phyloP scores from a whole-genome alignment of 1,140 invertebrate species.

The Apocrypta bakeri region DNA sequence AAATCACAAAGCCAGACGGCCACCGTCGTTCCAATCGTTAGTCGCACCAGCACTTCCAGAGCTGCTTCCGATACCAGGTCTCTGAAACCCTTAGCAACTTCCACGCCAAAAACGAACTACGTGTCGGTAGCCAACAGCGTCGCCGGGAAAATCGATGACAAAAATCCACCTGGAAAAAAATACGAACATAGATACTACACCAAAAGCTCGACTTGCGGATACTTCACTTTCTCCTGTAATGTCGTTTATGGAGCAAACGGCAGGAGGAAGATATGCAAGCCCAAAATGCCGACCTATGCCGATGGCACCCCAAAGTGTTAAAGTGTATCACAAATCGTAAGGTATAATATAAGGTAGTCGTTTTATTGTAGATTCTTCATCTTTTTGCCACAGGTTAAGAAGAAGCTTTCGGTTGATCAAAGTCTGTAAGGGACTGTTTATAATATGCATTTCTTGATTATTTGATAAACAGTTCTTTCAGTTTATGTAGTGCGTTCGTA shows the following conservation, averaged over 20 bases:
- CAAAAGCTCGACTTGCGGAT: constrained; percentile 88
- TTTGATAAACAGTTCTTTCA: background rate
- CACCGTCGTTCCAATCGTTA: constrained; percentile 75
- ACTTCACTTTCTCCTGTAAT: constrained; percentile 89
- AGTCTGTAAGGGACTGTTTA: background rate
- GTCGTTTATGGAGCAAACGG: constrained; percentile 85
- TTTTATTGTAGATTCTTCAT: constrained; percentile 15
- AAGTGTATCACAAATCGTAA: background rate
- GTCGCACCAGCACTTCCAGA: background rate
- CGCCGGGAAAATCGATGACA: constrained; percentile 80
- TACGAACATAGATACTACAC: constrained; percentile 82
- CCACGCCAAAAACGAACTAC: constrained; percentile 62
- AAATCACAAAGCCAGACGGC: constrained; percentile 81
- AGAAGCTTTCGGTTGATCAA: constrained; percentile 18
- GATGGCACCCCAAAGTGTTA: constrained; percentile 73
- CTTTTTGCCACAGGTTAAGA: background rate
- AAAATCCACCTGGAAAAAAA: constrained; percentile 73
- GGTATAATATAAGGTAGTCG: background rate
- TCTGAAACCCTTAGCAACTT: background rate
- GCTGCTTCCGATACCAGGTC: background rate
- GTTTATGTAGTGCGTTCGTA: no score
- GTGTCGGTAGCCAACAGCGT: constrained; percentile 85
- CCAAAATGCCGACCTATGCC: constrained; percentile 78
- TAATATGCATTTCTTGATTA: background rate
- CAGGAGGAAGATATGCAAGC: constrained; percentile 86